phyloP scores from a whole-genome alignment of 2,888 invertebrate species.

The Marasmarcha lunaedactyla region DNA sequence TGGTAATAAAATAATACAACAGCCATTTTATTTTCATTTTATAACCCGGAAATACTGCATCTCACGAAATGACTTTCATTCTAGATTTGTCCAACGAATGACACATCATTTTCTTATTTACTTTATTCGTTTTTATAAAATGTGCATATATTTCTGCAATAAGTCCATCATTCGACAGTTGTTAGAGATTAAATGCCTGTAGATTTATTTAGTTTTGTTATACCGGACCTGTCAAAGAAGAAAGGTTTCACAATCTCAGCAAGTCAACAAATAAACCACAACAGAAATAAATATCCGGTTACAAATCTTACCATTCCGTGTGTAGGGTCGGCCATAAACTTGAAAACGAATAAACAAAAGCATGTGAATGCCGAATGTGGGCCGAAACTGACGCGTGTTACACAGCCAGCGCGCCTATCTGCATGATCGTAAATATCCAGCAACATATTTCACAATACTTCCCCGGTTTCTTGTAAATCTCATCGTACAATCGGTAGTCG shows the following conservation, averaged over 20 bases:
- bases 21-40: conserved; percentile 15
- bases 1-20: conserved; percentile 49
- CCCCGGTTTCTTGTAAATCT: conserved; percentile 20
- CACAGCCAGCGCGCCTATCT: conserved; percentile 29
- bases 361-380: conserved; percentile 55
- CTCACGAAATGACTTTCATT: neutral
- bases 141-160: no score
- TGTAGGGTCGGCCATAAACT: conserved; percentile 35
- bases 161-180: no score
- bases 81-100: no score
- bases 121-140: no score
- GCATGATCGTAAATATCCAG: conserved; percentile 38
- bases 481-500: conserved; percentile 10
- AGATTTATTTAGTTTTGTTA: no score
- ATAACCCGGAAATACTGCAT: neutral
- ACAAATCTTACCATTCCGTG: neutral
- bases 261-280: no score
- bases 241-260: no score
- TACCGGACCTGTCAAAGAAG: no score
- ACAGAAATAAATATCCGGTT: neutral
- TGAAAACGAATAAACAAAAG: conserved; percentile 44
- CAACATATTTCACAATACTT: conserved; percentile 26
- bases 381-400: conserved; percentile 37
- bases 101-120: no score
- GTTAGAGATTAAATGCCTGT: no score